Evolutionary conservation across 2,797 vertebrate species (phyloP), one percentile per base, ranked within the genome.

Genomic region (Podarcis lilfordi): DNA sequence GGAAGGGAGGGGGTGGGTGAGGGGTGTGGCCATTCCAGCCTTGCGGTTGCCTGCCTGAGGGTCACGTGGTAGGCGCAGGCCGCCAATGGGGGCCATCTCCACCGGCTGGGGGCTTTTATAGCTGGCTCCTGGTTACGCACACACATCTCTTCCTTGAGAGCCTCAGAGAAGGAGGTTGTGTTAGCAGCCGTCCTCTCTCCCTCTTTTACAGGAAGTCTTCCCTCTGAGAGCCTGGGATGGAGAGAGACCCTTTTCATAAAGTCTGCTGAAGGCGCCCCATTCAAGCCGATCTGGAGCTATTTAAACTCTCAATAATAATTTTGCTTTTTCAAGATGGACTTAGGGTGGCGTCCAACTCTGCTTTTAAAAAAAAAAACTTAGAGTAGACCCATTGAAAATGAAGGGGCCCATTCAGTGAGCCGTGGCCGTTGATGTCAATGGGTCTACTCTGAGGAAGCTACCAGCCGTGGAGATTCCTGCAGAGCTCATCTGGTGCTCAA

Each of bases 201-300:
- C 29, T n/a, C 83, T 43, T 50, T 27, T 8, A 72, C 93, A 93
- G 91, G 91, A 94, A 93, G 88, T 89, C 9, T 88, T 17, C 8
- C 88, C 83, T 91, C 88, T 90, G 19, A 23, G 21, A 21, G 80
- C 94, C n/a, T 80, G 72, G 19, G 2, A n/a, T 89, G 92, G 93
- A 95, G 89, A 96, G 94, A 93, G 94, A 86, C 92, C 89, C 94
- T 95, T 96, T 95, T 94, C 95, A 96, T 94, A 93, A 93, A 87
- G 74, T 43, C 66, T 90, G 92, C 89, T 95, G 92, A 96, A 95
- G 95, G 95, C 93, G 74, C 90, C 13, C 93, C 91, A 95, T 96
- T 96, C 95, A 95, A 55, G 50, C 13, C 50, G 13, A 55, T 55
- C 84, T 27, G 21, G 7, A 68, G 84, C 59, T 69, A 1, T 37